phyloP scores from a whole-genome alignment of 2,113 vertebrate genomes.

The Vulpes vulpes region DNA sequence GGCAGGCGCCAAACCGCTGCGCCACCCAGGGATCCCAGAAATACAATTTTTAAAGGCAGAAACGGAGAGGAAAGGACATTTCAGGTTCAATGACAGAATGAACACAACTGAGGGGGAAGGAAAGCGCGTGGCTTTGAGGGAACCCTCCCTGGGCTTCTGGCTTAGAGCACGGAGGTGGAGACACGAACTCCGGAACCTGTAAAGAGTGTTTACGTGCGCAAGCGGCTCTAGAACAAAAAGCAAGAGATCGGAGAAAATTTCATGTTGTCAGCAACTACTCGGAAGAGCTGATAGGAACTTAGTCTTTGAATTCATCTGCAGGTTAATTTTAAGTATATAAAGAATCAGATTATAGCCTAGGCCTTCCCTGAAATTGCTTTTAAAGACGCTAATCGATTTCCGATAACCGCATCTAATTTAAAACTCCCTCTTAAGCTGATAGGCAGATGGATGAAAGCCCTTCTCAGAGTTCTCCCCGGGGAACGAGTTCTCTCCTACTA shows the following conservation, averaged over 20 bases:
- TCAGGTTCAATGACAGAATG: not conserved
- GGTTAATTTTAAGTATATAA: constrained; percentile 44
- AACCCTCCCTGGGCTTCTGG: not conserved
- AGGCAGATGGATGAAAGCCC: constrained; percentile 26
- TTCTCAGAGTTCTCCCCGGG: constrained; percentile 36
- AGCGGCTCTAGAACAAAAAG: not conserved
- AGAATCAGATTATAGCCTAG: constrained; percentile 33
- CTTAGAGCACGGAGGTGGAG: not conserved
- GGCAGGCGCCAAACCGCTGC: no score
- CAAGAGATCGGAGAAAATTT: not conserved
- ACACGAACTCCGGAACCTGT: not conserved
- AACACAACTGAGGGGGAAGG: not conserved
- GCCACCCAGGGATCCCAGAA: no score
- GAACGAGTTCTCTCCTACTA: constrained; percentile 62
- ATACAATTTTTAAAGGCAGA: not conserved
- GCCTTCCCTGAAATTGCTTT: constrained; percentile 53
- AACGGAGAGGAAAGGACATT: constrained; percentile 15
- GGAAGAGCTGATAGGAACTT: not conserved
- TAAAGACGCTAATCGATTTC: constrained; percentile 55
- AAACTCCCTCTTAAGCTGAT: constrained; percentile 29
- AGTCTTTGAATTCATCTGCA: constrained; percentile 24
- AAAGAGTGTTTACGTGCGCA: not conserved
- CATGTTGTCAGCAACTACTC: not conserved
- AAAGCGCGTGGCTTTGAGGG: not conserved
- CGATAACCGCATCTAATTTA: constrained; percentile 70